Conservation (phyloP, 2,888 invertebrate genomes). For the Brenthis daphne region DNA sequence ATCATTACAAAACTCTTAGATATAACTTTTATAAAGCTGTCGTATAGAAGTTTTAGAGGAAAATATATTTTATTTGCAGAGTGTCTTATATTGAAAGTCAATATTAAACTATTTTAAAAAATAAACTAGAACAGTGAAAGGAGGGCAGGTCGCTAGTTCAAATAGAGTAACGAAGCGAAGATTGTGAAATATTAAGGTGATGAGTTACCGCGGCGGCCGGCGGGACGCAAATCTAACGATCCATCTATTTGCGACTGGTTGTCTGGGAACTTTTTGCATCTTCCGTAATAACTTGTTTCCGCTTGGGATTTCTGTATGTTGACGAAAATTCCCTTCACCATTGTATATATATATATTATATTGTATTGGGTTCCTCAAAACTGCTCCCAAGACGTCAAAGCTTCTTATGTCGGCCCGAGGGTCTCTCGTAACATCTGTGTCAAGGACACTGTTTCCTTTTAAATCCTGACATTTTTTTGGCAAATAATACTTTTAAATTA, state of each 20-base stretch:
- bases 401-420: conserved; percentile 28
- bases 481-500: not conserved
- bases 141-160: not conserved
- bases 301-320: conserved; percentile 5
- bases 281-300: conserved; percentile 24
- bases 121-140: not conserved
- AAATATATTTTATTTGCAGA: too few species aligned
- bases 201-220: conserved; percentile 26
- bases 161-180: conserved; percentile 23
- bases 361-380: conserved; percentile 27
- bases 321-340: conserved; percentile 8
- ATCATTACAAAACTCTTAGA: too few species aligned
- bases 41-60: too few species aligned
- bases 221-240: conserved; percentile 21
- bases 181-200: conserved; percentile 35
- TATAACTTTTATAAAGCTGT: too few species aligned
- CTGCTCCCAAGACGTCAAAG: conserved; percentile 31
- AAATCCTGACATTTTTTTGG: conserved; percentile 11
- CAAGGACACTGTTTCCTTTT: conserved; percentile 25
- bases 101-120: not conserved
- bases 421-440: conserved; percentile 24
- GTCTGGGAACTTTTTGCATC: conserved; percentile 23
- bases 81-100: too few species aligned
- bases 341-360: conserved; percentile 3
- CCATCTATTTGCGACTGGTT: conserved; percentile 17